These are phyloP conservation scores for Porphyrio hochstetteri DNA, from an alignment of 2,113 vertebrate genomes.

Conservation along the genomic window DNA sequence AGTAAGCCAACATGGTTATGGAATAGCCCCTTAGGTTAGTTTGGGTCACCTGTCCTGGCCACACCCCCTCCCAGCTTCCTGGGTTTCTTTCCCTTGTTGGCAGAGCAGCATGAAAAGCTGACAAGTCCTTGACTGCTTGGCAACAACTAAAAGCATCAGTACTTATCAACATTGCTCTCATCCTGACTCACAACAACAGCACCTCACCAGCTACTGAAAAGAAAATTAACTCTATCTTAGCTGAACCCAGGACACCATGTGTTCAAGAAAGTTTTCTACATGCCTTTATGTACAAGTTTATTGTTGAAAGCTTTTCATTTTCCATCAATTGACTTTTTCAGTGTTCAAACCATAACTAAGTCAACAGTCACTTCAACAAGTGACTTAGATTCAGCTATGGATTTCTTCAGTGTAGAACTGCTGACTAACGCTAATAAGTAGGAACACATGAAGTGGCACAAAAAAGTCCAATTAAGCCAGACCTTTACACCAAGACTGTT, in stretches of 20 bases:
- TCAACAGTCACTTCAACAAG: neutral
- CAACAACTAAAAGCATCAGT: too few relatives aligned
- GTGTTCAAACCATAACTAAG: neutral
- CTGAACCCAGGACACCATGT: too few relatives aligned
- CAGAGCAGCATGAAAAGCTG: too few relatives aligned
- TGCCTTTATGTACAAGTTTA: rapidly evolving
- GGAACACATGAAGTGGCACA: neutral
- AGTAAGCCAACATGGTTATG: neutral
- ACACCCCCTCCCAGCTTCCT: too few relatives aligned
- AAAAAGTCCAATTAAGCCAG: neutral
- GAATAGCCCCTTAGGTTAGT: too few relatives aligned
- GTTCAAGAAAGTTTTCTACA: neutral
- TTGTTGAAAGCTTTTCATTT: neutral
- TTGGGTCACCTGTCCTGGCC: too few relatives aligned
- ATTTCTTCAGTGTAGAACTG: neutral
- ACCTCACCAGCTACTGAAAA: too few relatives aligned
- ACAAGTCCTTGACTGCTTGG: too few relatives aligned
- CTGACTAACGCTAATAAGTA: neutral
- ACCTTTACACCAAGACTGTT: neutral
- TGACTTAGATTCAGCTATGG: neutral
- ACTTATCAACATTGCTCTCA: too few relatives aligned
- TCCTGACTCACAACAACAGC: too few relatives aligned
- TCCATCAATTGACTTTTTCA: neutral
- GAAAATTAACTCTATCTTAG: too few relatives aligned
- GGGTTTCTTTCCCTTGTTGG: too few relatives aligned